Conservation (phyloP, 1,140 invertebrate species). For the Oedothorax gibbosus region DNA sequence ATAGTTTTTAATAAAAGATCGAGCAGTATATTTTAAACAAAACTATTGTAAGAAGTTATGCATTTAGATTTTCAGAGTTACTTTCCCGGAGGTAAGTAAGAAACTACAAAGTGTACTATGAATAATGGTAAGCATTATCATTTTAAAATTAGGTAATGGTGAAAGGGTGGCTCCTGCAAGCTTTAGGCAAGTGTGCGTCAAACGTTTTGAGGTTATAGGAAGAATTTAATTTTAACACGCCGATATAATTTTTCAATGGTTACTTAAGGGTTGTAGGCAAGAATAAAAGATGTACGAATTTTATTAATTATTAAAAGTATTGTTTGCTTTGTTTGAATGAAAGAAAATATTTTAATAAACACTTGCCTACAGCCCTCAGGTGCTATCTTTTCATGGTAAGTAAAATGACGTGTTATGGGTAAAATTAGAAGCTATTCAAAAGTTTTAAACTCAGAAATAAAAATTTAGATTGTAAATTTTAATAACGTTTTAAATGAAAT, state of each 20-base stretch:
- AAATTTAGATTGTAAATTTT: too few species aligned
- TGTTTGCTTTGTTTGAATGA: not conserved
- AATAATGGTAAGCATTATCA: not conserved
- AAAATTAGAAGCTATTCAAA: too few species aligned
- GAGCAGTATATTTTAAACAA: too few species aligned
- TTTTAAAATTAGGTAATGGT: not conserved
- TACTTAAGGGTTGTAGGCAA: slow-evolving; percentile 32
- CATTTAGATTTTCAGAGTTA: not conserved
- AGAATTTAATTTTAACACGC: not conserved
- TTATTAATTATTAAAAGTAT: not conserved
- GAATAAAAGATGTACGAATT: not conserved
- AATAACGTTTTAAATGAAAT: too few species aligned
- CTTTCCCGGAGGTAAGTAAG: not conserved
- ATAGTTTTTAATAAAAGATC: too few species aligned
- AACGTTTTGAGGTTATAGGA: not conserved
- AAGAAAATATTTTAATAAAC: not conserved
- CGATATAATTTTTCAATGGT: not conserved
- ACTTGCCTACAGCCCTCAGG: slow-evolving; percentile 42
- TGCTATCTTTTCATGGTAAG: slow-evolving; percentile 16
- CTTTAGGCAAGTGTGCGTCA: slow-evolving; percentile 20
- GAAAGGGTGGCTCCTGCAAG: slow-evolving; percentile 32
- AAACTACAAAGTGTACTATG: not conserved
- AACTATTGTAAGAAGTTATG: too few species aligned
- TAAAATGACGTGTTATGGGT: not conserved
- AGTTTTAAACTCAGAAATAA: too few species aligned